Evolutionary conservation across 2,113 vertebrate genomes (phyloP).

Genomic region (Hypocryptadius cinnamomeus): DNA sequence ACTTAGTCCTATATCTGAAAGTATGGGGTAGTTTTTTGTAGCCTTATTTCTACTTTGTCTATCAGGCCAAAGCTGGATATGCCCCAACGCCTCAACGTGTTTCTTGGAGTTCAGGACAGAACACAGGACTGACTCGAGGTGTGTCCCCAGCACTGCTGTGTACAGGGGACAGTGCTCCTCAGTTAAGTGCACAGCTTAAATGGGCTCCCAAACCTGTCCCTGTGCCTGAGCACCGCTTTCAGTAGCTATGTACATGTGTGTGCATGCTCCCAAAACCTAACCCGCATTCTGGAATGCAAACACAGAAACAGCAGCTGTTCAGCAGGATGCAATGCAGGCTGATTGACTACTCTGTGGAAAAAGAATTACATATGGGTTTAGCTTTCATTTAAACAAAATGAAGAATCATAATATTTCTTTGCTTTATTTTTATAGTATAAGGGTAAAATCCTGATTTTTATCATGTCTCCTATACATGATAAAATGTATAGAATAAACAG

Average conservation of each 20-base stretch:
- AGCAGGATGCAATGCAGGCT: not conserved
- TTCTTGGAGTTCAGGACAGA: not conserved
- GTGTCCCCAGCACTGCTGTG: not conserved
- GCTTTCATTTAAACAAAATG: not conserved
- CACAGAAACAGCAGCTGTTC: not conserved
- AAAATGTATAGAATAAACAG: not conserved
- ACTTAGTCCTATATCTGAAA: not conserved
- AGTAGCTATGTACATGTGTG: not conserved
- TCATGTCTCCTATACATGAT: not conserved
- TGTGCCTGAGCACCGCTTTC: not conserved
- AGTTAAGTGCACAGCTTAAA: not conserved
- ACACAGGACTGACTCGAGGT: fast-evolving
- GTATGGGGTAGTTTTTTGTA: not conserved
- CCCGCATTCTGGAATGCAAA: slow-evolving; percentile 29
- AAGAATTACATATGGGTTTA: not conserved
- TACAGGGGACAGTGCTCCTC: not conserved
- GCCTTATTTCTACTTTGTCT: not conserved
- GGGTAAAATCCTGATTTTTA: not conserved
- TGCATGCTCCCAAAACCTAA: not conserved
- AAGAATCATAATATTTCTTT: not conserved
- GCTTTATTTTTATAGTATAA: not conserved
- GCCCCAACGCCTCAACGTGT: not conserved
- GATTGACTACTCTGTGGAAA: not conserved
- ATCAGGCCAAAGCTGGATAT: not conserved
- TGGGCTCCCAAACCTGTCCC: not conserved